Evolutionary conservation across 2,113 vertebrate species (phyloP).

Genomic region (Lipotes vexillifer): DNA sequence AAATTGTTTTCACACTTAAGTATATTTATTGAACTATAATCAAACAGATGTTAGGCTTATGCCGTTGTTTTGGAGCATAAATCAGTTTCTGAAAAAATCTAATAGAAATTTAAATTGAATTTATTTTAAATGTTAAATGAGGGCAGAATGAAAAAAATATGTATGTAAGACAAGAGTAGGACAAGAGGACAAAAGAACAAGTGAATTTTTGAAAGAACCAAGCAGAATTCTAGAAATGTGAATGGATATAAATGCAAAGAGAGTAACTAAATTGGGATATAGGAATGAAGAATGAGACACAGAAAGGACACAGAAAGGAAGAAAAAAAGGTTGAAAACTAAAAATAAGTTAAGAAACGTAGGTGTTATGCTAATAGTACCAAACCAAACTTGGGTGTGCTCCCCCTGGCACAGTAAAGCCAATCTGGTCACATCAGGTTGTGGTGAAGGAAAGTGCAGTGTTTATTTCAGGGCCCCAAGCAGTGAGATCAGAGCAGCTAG

Average conservation of each 20-base stretch:
- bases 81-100: not conserved
- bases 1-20: not conserved
- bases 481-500: not conserved
- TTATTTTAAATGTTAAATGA: not conserved
- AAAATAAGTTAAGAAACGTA: not conserved
- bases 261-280: not conserved
- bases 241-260: not conserved
- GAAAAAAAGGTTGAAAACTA: not conserved
- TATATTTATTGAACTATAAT: not conserved
- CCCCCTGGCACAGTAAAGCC: not conserved
- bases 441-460: not conserved
- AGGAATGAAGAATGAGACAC: not conserved
- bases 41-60: not conserved
- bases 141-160: not conserved
- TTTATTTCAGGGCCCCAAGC: not conserved
- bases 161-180: not conserved
- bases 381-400: not conserved
- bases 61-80: not conserved
- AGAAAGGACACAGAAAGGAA: too few species aligned
- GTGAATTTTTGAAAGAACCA: not conserved
- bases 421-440: not conserved
- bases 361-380: not conserved
- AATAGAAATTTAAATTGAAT: not conserved
- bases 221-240: not conserved
- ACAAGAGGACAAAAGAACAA: not conserved